These are phyloP conservation scores for Stenoptilia bipunctidactyla DNA, from an alignment of 2,888 invertebrate genomes.

Conservation along the genomic window DNA sequence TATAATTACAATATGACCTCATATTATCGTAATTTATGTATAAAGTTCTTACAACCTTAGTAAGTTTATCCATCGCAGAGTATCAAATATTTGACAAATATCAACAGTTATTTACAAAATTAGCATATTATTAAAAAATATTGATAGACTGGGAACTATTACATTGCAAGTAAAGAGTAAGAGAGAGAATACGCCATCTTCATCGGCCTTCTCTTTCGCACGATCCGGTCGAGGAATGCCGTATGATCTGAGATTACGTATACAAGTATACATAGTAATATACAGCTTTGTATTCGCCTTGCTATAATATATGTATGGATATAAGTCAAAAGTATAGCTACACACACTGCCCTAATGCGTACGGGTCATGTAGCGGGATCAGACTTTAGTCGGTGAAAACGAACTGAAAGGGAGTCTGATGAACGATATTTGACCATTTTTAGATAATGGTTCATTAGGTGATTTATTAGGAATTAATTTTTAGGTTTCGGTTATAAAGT, in stretches of 20 bases:
- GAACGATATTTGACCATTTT: conserved; percentile 48
- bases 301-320: neutral
- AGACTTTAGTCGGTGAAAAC: conserved; percentile 69
- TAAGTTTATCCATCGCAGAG: too few relatives aligned
- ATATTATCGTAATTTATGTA: too few relatives aligned
- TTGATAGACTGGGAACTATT: conserved; percentile 3
- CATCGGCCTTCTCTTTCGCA: conserved; percentile 37
- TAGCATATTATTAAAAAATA: too few relatives aligned
- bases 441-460: conserved; percentile 6
- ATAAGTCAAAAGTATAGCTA: conserved; percentile 35
- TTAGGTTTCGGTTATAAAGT: too few relatives aligned
- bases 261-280: conserved; percentile 18
- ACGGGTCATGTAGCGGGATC: conserved; percentile 70
- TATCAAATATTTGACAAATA: too few relatives aligned
- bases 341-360: conserved; percentile 71
- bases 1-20: too few relatives aligned
- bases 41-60: too few relatives aligned
- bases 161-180: conserved; percentile 18
- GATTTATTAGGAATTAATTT: too few relatives aligned
- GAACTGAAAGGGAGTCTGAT: conserved; percentile 69
- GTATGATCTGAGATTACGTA: conserved; percentile 66
- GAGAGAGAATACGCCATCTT: conserved; percentile 40
- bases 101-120: too few relatives aligned
- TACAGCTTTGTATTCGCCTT: conserved; percentile 1
- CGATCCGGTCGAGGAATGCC: conserved; percentile 59